Percentiles rank a stretch among this genome's conserved stretches.
These are phyloP conservation scores for Holacanthella duospinosa DNA, from an alignment of 2,888 invertebrate species.

Conservation along the genomic window DNA sequence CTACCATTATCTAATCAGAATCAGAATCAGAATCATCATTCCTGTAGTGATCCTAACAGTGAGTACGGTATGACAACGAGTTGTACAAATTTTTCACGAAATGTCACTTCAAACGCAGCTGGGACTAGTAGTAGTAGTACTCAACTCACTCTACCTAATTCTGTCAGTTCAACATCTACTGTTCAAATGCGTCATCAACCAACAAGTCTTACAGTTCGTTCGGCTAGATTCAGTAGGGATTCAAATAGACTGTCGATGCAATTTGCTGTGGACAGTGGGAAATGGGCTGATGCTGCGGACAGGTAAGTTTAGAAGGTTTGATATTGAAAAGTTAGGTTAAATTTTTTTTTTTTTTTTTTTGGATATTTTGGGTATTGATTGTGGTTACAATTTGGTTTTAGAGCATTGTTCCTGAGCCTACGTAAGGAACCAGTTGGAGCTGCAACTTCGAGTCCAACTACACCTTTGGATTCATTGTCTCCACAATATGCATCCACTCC, in stretches of 20 bases:
- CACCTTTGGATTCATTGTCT: slow-evolving; percentile 20
- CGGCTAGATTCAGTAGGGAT: slow-evolving; percentile 43
- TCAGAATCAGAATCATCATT: not conserved
- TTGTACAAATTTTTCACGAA: too few relatives aligned
- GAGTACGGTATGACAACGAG: too few relatives aligned
- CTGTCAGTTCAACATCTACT: not conserved
- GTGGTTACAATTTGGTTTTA: slow-evolving; percentile 11
- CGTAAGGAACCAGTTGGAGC: slow-evolving; percentile 76
- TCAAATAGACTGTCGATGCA: slow-evolving; percentile 73
- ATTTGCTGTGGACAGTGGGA: slow-evolving; percentile 63
- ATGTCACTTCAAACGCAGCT: too few relatives aligned
- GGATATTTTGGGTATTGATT: not conserved
- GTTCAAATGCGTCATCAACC: slow-evolving; percentile 3
- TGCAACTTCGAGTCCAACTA: slow-evolving; percentile 45
- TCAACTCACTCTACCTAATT: too few relatives aligned
- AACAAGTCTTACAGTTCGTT: slow-evolving; percentile 12
- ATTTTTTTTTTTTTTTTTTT: not conserved
- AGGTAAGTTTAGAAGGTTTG: slow-evolving; percentile 40
- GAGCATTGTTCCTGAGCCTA: slow-evolving; percentile 42
- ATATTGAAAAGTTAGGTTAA: not conserved
- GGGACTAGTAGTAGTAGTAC: too few relatives aligned
- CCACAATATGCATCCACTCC: slow-evolving; percentile 11
- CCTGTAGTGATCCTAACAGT: not conserved
- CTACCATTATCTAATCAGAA: not conserved
- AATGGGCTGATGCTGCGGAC: slow-evolving; percentile 76